Evolutionary conservation across 30 jellyfish, hydroid and myxozoan genomes (phyloP).

Genomic region (Hydractinia echinata): DNA sequence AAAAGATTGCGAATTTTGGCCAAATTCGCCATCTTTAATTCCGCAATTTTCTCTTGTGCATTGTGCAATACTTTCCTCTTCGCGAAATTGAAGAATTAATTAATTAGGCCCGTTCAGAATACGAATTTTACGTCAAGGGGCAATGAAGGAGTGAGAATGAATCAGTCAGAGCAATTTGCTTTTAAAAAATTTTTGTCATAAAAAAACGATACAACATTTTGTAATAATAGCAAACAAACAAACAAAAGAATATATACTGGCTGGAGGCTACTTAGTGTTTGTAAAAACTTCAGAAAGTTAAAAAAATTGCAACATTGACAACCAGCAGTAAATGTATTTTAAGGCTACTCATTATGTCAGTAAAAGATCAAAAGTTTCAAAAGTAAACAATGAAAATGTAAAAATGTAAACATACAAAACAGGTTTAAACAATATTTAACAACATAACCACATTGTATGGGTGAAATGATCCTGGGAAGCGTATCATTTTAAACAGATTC

Average conservation of each 20-base stretch:
- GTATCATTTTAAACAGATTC: slow-evolving; percentile 13
- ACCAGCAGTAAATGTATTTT: slow-evolving; percentile 9
- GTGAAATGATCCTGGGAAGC: neutral
- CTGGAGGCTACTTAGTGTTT: slow-evolving; percentile 14
- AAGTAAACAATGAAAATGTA: neutral
- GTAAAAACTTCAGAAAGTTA: slow-evolving; percentile 1
- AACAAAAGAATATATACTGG: slow-evolving; percentile 28
- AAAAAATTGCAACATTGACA: neutral
- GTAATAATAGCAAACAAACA: slow-evolving; percentile 28
- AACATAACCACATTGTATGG: neutral
- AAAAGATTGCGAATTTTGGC: too few species aligned
- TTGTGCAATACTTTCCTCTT: too few species aligned
- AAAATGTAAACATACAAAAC: neutral
- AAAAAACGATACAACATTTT: too few species aligned
- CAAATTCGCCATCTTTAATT: too few species aligned
- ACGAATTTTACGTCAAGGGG: too few species aligned
- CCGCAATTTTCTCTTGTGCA: too few species aligned
- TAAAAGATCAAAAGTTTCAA: neutral
- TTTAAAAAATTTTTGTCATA: too few species aligned
- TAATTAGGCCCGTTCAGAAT: too few species aligned
- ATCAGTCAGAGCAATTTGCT: too few species aligned
- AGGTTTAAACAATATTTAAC: slow-evolving; percentile 5
- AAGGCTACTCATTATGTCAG: neutral
- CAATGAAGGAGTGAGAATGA: too few species aligned
- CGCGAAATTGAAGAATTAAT: too few species aligned